A percentile compares a stretch with the other conserved stretches of the same genome.
Conservation (phyloP, 2,888 invertebrate species). For the Orchestes rusci region DNA sequence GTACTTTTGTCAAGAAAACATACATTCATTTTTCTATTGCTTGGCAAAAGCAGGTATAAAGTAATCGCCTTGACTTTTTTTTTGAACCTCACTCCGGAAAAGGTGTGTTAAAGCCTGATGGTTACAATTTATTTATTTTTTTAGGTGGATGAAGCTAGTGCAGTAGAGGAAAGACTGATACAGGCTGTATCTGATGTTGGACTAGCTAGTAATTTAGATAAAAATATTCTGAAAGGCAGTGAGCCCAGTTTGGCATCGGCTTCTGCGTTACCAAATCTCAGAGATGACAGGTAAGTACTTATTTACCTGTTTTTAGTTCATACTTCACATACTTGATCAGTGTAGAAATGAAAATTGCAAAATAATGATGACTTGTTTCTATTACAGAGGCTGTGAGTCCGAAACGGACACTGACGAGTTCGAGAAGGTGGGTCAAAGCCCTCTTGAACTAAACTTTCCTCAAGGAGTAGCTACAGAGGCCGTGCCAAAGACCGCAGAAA, state of each 20-base stretch:
- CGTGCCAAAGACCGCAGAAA: conserved; percentile 38
- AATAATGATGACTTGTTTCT: not conserved
- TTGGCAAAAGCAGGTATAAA: too few species aligned
- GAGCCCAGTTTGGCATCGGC: conserved; percentile 36
- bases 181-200: conserved; percentile 41
- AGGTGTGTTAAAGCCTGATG: too few species aligned
- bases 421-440: conserved; percentile 66
- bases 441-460: conserved; percentile 42
- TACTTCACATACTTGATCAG: too few species aligned
- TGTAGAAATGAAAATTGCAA: not conserved
- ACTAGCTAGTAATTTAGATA: conserved; percentile 40
- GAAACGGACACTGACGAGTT: conserved; percentile 79
- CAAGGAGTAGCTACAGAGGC: conserved; percentile 28
- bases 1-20: too few species aligned
- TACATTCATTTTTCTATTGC: too few species aligned
- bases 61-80: too few species aligned
- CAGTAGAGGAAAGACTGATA: conserved; percentile 40
- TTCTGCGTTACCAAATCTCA: conserved; percentile 39
- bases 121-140: too few species aligned
- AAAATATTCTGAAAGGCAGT: conserved; percentile 40
- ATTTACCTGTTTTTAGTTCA: not conserved
- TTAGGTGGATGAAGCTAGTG: conserved; percentile 31
- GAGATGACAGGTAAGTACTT: conserved; percentile 40
- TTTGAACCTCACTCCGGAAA: too few species aligned
- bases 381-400: conserved; percentile 65